These are phyloP conservation scores for Belgica antarctica DNA, from an alignment of 2,888 invertebrate species.

Conservation along the genomic window DNA sequence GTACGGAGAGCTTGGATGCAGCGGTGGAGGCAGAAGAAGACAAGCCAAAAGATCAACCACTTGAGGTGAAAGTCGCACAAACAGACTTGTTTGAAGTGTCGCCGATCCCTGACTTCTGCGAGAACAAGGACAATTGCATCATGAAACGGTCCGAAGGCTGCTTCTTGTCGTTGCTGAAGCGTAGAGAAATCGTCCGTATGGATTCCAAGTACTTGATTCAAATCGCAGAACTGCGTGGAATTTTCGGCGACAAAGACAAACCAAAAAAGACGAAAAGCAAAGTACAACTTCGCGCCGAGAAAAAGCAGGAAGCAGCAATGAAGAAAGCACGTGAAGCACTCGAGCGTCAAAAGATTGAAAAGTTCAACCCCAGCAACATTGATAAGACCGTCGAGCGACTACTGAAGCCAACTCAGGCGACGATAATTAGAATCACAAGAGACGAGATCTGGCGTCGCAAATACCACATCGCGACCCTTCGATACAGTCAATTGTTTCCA, in stretches of 20 bases:
- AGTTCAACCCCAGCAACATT: slow-evolving; percentile 27
- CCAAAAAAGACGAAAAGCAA: slow-evolving; percentile 54
- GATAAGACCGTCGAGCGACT: slow-evolving; percentile 38
- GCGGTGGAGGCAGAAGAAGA: background rate
- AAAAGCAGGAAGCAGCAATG: slow-evolving; percentile 50
- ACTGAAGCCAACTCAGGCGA: slow-evolving; percentile 41
- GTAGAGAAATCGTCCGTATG: slow-evolving; percentile 67
- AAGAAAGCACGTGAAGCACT: slow-evolving; percentile 41
- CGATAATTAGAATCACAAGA: slow-evolving; percentile 38
- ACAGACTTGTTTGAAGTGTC: slow-evolving; percentile 63
- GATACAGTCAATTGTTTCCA: slow-evolving; percentile 37
- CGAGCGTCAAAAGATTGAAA: slow-evolving; percentile 30
- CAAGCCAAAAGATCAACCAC: slow-evolving; percentile 47
- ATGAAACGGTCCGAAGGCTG: slow-evolving; percentile 57
- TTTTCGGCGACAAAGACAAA: slow-evolving; percentile 62
- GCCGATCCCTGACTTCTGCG: slow-evolving; percentile 61
- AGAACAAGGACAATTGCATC: slow-evolving; percentile 57
- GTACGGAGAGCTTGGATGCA: slow-evolving; percentile 22
- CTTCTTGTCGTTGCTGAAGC: slow-evolving; percentile 61
- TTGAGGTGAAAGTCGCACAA: slow-evolving; percentile 46
- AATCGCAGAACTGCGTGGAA: slow-evolving; percentile 75
- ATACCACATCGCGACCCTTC: slow-evolving; percentile 26
- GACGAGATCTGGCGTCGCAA: slow-evolving; percentile 40
- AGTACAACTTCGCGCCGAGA: slow-evolving; percentile 52
- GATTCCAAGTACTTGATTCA: slow-evolving; percentile 81